These are phyloP conservation scores for Drosophila flavopinicola DNA, from an alignment of 2,888 invertebrate genomes.

Conservation along the genomic window DNA sequence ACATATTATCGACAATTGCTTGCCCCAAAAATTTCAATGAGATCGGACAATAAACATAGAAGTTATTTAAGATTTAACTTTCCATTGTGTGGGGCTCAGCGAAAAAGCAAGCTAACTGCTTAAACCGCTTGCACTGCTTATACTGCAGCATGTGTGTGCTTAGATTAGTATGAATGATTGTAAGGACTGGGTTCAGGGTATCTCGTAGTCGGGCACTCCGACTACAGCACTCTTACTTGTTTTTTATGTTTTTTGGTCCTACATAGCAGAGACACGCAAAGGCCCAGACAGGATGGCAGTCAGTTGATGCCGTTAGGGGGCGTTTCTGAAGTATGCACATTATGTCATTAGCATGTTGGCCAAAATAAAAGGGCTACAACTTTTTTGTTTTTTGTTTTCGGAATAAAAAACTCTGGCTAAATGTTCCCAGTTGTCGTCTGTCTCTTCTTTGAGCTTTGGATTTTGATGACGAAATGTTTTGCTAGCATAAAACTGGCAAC, in stretches of 20 bases:
- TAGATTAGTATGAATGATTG: too few relatives aligned
- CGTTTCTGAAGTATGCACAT: slow-evolving; percentile 77
- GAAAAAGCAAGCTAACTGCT: too few relatives aligned
- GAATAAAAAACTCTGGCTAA: slow-evolving; percentile 22
- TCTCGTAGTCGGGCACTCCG: too few relatives aligned
- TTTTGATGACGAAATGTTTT: slow-evolving; percentile 54
- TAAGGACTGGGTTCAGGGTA: too few relatives aligned
- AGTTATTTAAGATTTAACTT: too few relatives aligned
- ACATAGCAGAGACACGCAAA: slow-evolving; percentile 68
- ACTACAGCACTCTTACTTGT: too few relatives aligned
- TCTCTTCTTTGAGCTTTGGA: slow-evolving; percentile 34
- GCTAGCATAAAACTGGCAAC: slow-evolving; percentile 64
- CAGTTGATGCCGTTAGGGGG: slow-evolving; percentile 26
- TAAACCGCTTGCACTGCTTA: too few relatives aligned
- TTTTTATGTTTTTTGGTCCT: slow-evolving; percentile 22
- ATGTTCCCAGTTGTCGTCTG: slow-evolving; percentile 39
- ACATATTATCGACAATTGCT: too few relatives aligned
- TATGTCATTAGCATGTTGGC: slow-evolving; percentile 81
- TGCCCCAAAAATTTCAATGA: too few relatives aligned
- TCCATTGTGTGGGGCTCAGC: too few relatives aligned
- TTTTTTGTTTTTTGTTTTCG: slow-evolving; percentile 48
- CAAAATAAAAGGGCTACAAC: slow-evolving; percentile 56
- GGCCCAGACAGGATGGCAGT: slow-evolving; percentile 53
- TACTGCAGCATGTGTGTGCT: too few relatives aligned
- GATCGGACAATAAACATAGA: too few relatives aligned